Evolutionary conservation across 2,888 invertebrate species (phyloP).

Genomic region (Lycia hirtaria): DNA sequence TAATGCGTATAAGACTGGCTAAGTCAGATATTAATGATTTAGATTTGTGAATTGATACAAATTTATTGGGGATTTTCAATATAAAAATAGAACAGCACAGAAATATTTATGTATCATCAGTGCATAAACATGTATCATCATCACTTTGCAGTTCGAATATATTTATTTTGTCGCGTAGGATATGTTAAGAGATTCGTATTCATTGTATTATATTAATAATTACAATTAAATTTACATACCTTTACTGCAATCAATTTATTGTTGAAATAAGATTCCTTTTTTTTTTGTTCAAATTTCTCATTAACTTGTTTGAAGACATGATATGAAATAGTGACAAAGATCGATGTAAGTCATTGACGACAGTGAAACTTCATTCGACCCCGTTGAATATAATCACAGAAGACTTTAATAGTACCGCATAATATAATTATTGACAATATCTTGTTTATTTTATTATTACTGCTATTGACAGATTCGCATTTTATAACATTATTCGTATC

Average conservation of each 20-base stretch:
- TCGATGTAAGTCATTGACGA: constrained; percentile 5
- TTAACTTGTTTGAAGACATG: neutral
- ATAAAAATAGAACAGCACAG: neutral
- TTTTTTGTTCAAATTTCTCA: neutral
- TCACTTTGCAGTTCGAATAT: neutral
- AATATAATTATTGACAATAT: too few species aligned
- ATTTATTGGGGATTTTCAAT: constrained; percentile 13
- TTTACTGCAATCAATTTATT: too few species aligned
- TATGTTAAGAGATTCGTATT: too few species aligned
- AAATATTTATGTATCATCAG: neutral
- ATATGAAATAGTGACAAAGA: constrained; percentile 10
- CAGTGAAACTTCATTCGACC: neutral
- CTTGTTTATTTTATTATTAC: too few species aligned
- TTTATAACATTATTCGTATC: too few species aligned
- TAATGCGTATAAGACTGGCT: constrained; percentile 11
- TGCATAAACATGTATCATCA: neutral
- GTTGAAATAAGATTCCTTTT: too few species aligned
- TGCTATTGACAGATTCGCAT: too few species aligned
- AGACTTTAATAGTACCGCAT: too few species aligned
- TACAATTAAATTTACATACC: too few species aligned
- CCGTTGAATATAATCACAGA: neutral
- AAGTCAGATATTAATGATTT: constrained; percentile 20
- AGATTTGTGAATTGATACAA: constrained; percentile 10
- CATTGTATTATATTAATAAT: too few species aligned
- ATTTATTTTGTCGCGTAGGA: too few species aligned